Percentiles rank a stretch among this genome's conserved stretches.
Evolutionary conservation across 30 jellyfish, hydroid and myxozoan genomes (phyloP).

Genomic region (Hydra vulgaris): DNA sequence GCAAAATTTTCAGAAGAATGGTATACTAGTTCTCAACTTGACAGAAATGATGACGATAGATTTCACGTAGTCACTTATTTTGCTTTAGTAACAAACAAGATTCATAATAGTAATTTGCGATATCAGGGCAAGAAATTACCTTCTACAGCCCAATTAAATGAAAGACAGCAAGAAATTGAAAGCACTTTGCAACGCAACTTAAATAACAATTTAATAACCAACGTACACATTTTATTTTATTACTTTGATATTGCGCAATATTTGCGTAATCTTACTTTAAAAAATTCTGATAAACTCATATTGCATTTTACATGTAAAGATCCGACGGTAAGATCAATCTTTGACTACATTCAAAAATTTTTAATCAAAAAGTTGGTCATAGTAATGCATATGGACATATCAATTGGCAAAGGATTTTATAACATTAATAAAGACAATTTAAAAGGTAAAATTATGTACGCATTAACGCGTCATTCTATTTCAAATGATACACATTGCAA

Average conservation of each 20-base stretch:
- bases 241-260: not conserved
- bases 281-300: not conserved
- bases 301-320: not conserved
- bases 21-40: not conserved
- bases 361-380: not conserved
- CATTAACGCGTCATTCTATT: not conserved
- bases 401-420: not conserved
- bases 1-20: not conserved
- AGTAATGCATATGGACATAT: not conserved
- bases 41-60: not conserved
- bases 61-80: not conserved
- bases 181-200: not conserved
- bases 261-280: not conserved
- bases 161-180: not conserved
- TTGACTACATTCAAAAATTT: not conserved
- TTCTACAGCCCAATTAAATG: not conserved
- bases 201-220: too few species aligned
- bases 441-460: not conserved
- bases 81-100: not conserved
- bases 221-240: not conserved
- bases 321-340: not conserved
- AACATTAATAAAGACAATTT: too few species aligned
- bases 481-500: not conserved
- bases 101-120: not conserved
- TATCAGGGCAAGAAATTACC: not conserved